These are phyloP conservation scores for Mesocentrotus franciscanus DNA, from an alignment of 53 echinoderm and acorn worm genomes.

Conservation along the genomic window DNA sequence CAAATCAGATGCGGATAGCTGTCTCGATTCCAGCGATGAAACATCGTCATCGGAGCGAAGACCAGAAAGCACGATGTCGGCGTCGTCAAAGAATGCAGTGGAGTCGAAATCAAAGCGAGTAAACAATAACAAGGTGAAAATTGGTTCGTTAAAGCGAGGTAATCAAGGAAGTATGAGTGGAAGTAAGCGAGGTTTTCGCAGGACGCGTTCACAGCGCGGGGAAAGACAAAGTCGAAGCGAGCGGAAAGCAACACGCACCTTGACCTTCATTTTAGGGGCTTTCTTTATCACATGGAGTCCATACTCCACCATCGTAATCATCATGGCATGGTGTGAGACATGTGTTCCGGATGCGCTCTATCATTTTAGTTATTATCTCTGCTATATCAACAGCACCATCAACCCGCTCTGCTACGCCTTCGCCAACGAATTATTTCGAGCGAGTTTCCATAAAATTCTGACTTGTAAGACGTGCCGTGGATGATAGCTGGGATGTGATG, in stretches of 20 bases:
- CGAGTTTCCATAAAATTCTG: slow-evolving; percentile 90
- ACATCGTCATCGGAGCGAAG: slow-evolving; percentile 90
- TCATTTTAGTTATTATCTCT: slow-evolving; percentile 93
- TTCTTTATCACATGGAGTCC: slow-evolving; percentile 99
- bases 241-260: slow-evolving; percentile 90
- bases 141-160: slow-evolving; percentile 28
- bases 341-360: slow-evolving; percentile 72
- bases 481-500: slow-evolving; percentile 42
- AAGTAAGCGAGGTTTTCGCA: slow-evolving; percentile 75
- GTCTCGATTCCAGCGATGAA: slow-evolving; percentile 87
- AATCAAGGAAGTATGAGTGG: slow-evolving; percentile 61
- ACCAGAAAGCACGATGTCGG: slow-evolving; percentile 69
- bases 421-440: slow-evolving; percentile 97
- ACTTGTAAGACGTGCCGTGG: slow-evolving; percentile 83
- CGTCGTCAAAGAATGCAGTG: slow-evolving; percentile 66
- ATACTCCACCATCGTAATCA: slow-evolving; percentile 89
- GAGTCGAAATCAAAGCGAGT: slow-evolving; percentile 66
- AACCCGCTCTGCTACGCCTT: slow-evolving; percentile 98
- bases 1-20: slow-evolving; percentile 75
- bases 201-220: slow-evolving; percentile 79
- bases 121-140: slow-evolving; percentile 67
- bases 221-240: slow-evolving; percentile 93
- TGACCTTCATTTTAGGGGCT: slow-evolving; percentile 93
- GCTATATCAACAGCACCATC: slow-evolving; percentile 96
- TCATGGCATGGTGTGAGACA: slow-evolving; percentile 78